Evolutionary conservation across 2,888 invertebrate genomes (phyloP).

Genomic region (Lasioglossum malachurum): DNA sequence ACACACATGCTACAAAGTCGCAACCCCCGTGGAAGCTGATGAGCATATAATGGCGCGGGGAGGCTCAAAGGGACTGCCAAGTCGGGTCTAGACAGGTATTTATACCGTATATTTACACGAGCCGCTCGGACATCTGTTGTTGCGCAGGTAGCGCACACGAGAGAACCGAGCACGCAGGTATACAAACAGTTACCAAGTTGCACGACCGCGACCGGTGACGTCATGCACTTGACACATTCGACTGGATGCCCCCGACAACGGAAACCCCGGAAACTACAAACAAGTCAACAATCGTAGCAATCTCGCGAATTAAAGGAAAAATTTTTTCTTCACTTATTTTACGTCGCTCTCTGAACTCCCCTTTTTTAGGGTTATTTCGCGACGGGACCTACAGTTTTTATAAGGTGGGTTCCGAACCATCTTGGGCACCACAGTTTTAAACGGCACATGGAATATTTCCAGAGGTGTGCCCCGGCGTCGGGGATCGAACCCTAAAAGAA

Average conservation of each 20-base stretch:
- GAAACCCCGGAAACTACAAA: background rate
- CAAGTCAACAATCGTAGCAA: background rate
- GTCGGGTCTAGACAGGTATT: constrained; percentile 65
- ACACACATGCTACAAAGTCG: constrained; percentile 65
- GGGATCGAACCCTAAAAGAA: too few species aligned
- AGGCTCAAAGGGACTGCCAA: constrained; percentile 51
- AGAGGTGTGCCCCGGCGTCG: too few species aligned
- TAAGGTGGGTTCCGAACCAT: too few species aligned
- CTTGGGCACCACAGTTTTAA: too few species aligned
- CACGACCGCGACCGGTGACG: constrained; percentile 3
- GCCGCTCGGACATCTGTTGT: constrained; percentile 76
- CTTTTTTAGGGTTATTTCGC: too few species aligned
- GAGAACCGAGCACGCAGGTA: background rate
- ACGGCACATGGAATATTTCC: too few species aligned
- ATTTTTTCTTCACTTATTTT: too few species aligned
- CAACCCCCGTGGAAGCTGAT: constrained; percentile 71
- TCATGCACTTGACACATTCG: background rate
- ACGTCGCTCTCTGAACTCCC: too few species aligned
- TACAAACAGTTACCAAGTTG: background rate
- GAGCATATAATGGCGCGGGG: constrained; percentile 77
- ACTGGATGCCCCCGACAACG: background rate
- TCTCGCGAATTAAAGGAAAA: background rate
- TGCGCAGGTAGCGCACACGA: constrained; percentile 45
- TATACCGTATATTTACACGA: constrained; percentile 76
- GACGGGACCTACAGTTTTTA: too few species aligned